A percentile compares a stretch with the other conserved stretches of the same genome.
These are phyloP conservation scores for Melieria crassipennis DNA, from an alignment of 2,888 invertebrate genomes.

Conservation along the genomic window DNA sequence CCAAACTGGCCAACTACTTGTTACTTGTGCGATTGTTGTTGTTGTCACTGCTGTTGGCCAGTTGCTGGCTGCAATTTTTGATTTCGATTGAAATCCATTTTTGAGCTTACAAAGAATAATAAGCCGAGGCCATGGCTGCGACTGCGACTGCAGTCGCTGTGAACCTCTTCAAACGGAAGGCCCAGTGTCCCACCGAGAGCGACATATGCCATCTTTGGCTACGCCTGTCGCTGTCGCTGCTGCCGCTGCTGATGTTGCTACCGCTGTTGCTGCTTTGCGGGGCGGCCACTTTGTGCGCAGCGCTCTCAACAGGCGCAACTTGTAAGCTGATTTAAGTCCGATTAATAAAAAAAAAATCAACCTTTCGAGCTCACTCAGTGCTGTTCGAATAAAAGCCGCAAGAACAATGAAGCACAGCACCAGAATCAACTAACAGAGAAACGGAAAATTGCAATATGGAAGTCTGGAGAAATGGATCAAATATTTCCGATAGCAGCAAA, in stretches of 20 bases:
- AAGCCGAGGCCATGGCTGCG: conserved; percentile 1
- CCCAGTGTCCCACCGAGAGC: conserved; percentile 45
- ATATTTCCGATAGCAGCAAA: no score
- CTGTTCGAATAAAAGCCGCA: no score
- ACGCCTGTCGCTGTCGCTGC: neutral
- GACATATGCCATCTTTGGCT: conserved; percentile 45
- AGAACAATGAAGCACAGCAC: no score
- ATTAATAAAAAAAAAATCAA: no score
- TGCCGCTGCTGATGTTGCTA: neutral
- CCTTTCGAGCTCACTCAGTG: no score
- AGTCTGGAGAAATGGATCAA: no score
- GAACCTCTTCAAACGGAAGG: conserved; percentile 8
- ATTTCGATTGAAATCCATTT: conserved; percentile 45
- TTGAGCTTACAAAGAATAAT: conserved; percentile 24
- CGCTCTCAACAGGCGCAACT: no score
- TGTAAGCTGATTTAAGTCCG: no score
- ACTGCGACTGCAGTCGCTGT: conserved; percentile 19
- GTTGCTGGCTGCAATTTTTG: conserved; percentile 39
- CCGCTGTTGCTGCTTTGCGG: neutral
- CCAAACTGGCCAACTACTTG: neutral
- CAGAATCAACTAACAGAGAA: no score
- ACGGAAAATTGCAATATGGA: no score
- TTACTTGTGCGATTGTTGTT: conserved; percentile 6
- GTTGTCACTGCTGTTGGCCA: neutral
- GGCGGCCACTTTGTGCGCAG: conserved; percentile 10